phyloP scores from a whole-genome alignment of 2,113 vertebrate species.

The Thinocorus orbignyianus region DNA sequence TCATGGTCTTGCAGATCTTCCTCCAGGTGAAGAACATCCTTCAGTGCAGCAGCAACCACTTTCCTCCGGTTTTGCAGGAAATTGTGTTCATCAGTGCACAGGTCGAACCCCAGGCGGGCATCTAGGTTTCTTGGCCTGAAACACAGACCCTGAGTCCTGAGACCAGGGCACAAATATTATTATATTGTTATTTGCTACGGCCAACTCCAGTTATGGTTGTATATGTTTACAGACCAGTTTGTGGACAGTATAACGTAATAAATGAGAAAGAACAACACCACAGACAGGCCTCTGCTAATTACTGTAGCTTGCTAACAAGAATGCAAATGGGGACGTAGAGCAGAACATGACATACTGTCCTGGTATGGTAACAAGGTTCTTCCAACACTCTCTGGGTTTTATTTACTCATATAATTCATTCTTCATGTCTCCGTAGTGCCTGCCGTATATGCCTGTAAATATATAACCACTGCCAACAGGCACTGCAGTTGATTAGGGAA shows the following conservation, averaged over 20 bases:
- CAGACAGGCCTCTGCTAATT: not conserved
- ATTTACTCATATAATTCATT: not conserved
- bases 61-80: conserved; percentile 80
- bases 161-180: not conserved
- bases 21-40: conserved; percentile 76
- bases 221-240: not conserved
- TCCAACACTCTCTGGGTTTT: not conserved
- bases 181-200: rapidly evolving
- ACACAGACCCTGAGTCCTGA: conserved; percentile 66
- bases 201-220: not conserved
- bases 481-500: not conserved
- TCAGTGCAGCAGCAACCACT: conserved; percentile 73
- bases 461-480: not conserved
- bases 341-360: not conserved
- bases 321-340: not conserved
- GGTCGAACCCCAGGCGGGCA: conserved; percentile 78
- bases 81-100: conserved; percentile 77
- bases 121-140: conserved; percentile 62
- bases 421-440: not conserved
- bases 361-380: not conserved
- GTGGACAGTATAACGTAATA: not conserved
- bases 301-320: not conserved
- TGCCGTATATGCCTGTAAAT: not conserved
- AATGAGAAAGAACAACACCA: not conserved
- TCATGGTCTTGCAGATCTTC: conserved; percentile 70